Base-by-base conservation (phyloP, 2,888 invertebrate species). In the Nesidiocoris tenuis region DNA sequence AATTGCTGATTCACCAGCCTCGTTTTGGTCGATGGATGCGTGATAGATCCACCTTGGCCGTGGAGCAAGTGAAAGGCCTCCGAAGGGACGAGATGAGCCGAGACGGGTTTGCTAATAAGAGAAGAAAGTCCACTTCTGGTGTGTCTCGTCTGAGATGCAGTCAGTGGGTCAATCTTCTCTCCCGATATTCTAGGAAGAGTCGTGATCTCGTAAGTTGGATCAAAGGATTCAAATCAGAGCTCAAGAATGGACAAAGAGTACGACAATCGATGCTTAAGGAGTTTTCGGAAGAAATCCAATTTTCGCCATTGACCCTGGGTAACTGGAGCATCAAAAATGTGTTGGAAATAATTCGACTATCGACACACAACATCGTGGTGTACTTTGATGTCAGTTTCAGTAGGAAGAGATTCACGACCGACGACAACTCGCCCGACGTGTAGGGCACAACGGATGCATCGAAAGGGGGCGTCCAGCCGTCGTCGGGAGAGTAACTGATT, bases 51-150 rank as follows among this genome's bases (percentile, higher is more conserved):
- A 56, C 67, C 67, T 56, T 67, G 67, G 55, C 67, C 56, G 56
- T 67, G 56, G 54, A 67, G 54, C 67, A 23, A 67, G 67, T 67
- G 67, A 67, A 67, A 67, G 67, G 54, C 9, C 55, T 54, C 22
- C 12, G 18, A 1, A 19, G 17, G 21, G 19, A 67, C 23, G 55
- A 55, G 17, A 56, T 56, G 67, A 67, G 56, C 22, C 17, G 67
- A 56, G 54, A 67, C 67, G 19, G 67, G 67, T 67, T 67, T 56
- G 67, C 67, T 67, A 67, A 67, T 67, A 54, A 56, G 21, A 67
- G 56, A 67, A 67, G 67, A 67, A 67, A 67, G 67, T 56, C 54
- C 22, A 67, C 65, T 23, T 25, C 12, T 65, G 25, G 23, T 65
- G n/a, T n/a, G 39, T 39, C 39, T 39, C 5, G 39, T 7, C 39